phyloP scores from a whole-genome alignment of 2,888 invertebrate genomes.

The Nephrotoma appendiculata region DNA sequence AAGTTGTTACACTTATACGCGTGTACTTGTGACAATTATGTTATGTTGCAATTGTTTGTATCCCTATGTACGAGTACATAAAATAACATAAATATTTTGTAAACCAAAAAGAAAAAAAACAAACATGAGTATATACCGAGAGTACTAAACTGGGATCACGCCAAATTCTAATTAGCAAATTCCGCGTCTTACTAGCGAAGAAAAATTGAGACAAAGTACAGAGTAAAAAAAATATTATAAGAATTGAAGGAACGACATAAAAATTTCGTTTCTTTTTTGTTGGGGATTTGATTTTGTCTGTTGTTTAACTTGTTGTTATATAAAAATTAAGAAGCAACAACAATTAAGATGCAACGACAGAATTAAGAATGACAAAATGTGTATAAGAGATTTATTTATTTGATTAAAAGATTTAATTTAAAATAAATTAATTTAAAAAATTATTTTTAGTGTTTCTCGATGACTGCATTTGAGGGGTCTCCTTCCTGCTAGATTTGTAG shows the following conservation, averaged over 20 bases:
- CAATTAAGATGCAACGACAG: background rate
- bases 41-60: background rate
- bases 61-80: background rate
- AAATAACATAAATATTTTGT: background rate
- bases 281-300: background rate
- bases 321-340: background rate
- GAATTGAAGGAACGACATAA: background rate
- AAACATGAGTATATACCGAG: too few species aligned
- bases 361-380: background rate
- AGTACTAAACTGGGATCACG: background rate
- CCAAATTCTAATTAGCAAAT: conserved; percentile 6
- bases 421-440: background rate
- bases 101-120: background rate
- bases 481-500: background rate
- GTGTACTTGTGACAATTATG: background rate
- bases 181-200: background rate
- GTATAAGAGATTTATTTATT: background rate
- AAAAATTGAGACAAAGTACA: background rate
- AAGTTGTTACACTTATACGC: background rate
- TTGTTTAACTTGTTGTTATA: background rate
- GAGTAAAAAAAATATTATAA: background rate
- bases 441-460: background rate
- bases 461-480: background rate
- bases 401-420: background rate
- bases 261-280: background rate